Conservation (phyloP, 1,140 invertebrate genomes). For the Zaprionus inermis region DNA sequence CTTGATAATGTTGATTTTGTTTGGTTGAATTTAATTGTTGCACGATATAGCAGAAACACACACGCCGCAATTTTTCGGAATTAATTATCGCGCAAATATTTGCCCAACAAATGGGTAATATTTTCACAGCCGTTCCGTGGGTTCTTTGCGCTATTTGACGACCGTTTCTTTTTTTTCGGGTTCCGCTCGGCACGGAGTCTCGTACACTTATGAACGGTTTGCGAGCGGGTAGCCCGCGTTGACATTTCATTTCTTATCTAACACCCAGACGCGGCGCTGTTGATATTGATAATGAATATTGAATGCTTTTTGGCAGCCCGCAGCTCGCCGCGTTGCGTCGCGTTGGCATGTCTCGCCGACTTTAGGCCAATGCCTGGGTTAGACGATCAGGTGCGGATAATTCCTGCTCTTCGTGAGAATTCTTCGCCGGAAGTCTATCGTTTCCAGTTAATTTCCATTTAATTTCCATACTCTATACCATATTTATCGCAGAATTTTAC, state of each 20-base stretch:
- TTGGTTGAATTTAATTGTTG: constrained; percentile 2
- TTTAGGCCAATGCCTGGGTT: constrained; percentile 21
- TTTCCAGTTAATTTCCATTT: not conserved
- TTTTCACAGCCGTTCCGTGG: constrained; percentile 66
- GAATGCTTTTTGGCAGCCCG: constrained; percentile 66
- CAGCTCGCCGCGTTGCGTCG: constrained; percentile 51
- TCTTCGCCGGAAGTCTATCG: not conserved
- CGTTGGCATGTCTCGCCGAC: constrained; percentile 19
- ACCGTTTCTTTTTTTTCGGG: constrained; percentile 22
- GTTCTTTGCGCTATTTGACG: constrained; percentile 17
- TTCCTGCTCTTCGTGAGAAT: not conserved
- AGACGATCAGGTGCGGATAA: constrained; percentile 2
- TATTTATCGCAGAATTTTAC: not conserved
- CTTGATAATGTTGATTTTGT: constrained; percentile 25
- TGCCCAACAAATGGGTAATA: constrained; percentile 57
- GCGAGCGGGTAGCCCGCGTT: constrained; percentile 30
- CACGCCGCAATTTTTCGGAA: constrained; percentile 30
- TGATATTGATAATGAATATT: constrained; percentile 70
- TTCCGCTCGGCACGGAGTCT: constrained; percentile 60
- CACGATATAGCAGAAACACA: constrained; percentile 42
- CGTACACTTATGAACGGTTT: constrained; percentile 56
- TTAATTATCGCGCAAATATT: constrained; percentile 68
- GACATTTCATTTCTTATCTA: constrained; percentile 64
- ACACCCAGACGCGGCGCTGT: constrained; percentile 27
- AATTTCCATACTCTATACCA: not conserved